A percentile compares a stretch with the other conserved stretches of the same genome.
Evolutionary conservation across 2,888 invertebrate genomes (phyloP).

Genomic region (Automeris io): DNA sequence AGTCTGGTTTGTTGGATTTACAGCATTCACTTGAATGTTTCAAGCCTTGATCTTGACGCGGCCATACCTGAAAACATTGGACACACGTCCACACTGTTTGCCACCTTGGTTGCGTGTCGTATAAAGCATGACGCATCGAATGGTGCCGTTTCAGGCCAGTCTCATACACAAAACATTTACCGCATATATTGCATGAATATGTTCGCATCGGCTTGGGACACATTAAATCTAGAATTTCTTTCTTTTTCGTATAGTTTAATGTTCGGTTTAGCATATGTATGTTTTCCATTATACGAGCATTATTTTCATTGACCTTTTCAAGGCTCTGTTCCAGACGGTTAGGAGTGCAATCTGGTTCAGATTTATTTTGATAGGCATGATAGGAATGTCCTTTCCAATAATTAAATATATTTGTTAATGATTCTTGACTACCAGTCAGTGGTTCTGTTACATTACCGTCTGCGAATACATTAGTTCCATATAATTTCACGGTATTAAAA

Average conservation of each 20-base stretch:
- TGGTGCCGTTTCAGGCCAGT: conserved; percentile 62
- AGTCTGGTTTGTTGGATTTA: conserved; percentile 38
- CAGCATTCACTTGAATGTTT: conserved; percentile 53
- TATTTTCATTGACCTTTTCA: conserved; percentile 66
- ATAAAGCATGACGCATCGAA: conserved; percentile 46
- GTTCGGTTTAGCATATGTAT: conserved; percentile 65
- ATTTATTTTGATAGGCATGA: conserved; percentile 25
- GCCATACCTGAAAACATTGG: conserved; percentile 71
- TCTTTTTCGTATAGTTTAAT: conserved; percentile 62
- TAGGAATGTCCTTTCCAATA: no score
- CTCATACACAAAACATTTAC: conserved; percentile 67
- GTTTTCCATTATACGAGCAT: conserved; percentile 68
- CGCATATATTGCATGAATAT: conserved; percentile 60
- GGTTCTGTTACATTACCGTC: not conserved
- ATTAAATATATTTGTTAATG: not conserved
- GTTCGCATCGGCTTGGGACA: conserved; percentile 50
- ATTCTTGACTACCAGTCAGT: not conserved
- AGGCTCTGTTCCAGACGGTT: conserved; percentile 60
- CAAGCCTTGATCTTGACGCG: conserved; percentile 50
- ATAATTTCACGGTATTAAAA: not conserved
- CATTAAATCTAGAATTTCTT: conserved; percentile 51
- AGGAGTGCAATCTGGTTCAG: conserved; percentile 21
- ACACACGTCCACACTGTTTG: conserved; percentile 69
- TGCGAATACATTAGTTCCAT: not conserved
- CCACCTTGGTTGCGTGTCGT: conserved; percentile 54